Evolutionary conservation across 2,113 vertebrate species (phyloP).

Genomic region (Pterocles gutturalis): DNA sequence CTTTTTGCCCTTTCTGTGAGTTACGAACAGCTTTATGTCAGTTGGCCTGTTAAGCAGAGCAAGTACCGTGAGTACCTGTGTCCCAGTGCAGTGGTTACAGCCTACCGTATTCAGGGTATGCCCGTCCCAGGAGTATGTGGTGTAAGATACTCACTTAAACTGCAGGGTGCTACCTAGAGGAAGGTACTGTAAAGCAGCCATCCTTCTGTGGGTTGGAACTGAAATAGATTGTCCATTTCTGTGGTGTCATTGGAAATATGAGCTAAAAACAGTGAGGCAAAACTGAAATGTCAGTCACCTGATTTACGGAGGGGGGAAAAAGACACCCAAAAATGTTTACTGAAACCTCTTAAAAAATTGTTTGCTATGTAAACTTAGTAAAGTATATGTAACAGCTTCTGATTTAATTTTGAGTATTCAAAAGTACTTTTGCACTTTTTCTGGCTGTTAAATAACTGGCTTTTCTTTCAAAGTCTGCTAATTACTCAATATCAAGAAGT

Average conservation of each 20-base stretch:
- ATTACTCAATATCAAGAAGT: neutral
- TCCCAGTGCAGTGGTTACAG: neutral
- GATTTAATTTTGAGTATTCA: neutral
- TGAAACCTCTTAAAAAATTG: neutral
- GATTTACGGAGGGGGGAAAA: neutral
- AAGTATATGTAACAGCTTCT: neutral
- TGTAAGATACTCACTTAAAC: fast-evolving
- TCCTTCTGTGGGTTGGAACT: neutral
- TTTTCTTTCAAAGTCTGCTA: neutral
- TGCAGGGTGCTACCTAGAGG: neutral
- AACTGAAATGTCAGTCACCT: neutral
- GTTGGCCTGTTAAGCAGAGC: neutral
- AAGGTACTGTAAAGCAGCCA: neutral
- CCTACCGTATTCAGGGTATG: fast-evolving
- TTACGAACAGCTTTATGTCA: neutral
- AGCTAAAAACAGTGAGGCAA: neutral
- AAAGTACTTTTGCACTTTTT: neutral
- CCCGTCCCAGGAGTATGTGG: fast-evolving
- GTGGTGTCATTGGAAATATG: neutral
- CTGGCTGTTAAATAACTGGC: neutral
- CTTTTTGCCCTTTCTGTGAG: neutral
- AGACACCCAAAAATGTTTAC: neutral
- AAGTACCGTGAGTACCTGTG: neutral
- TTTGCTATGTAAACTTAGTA: neutral
- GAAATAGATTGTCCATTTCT: neutral